Base-by-base conservation (phyloP, 2,888 invertebrate genomes). In the Pyrocoelia pectoralis region DNA sequence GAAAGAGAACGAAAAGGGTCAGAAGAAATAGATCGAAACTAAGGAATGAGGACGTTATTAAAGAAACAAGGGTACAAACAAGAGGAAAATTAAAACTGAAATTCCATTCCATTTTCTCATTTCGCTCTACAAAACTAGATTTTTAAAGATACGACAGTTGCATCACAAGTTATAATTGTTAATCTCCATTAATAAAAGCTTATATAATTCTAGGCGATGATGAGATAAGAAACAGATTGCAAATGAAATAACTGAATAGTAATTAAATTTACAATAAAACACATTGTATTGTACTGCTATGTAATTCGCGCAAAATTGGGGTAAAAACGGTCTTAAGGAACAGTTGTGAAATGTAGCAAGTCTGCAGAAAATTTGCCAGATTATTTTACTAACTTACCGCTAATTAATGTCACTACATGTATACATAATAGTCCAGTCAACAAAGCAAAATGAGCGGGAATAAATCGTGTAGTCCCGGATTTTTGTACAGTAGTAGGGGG, bases 161-260 rank as follows among this genome's bases (percentile, higher is more conserved):
- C 33, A 33, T 33, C 9, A 33, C n/a, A 33, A 33, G 33, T 8
- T 33, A 33, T 33, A 33, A 33, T 33, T 24, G 24, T 24, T 24
- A 24, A 24, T 24, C 3, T 24, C 24, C 24, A 33, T 33, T 33
- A 33, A 33, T 33, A 33, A 8, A 33, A 8, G 33, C 33, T 33
- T 33, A 33, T 33, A 33, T 33, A 33, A 33, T 33, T 33, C 33
- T 3, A n/a, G 10, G 33, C 33, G 33, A 33, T 33, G 33, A 33
- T 33, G 33, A 33, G 33, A 33, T 33, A 33, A 33, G 33, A 33
- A 33, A 33, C 33, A 33, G 33, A 33, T 33, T 33, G 33, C 33
- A 33, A 33, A 33, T 33, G 33, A 33, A 33, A 33, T 33, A 33
- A 33, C 33, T 33, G 33, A 33, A 33, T 33, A 33, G 33, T 33